Conservation (phyloP, 2,888 invertebrate species). For the Operophtera brumata region DNA sequence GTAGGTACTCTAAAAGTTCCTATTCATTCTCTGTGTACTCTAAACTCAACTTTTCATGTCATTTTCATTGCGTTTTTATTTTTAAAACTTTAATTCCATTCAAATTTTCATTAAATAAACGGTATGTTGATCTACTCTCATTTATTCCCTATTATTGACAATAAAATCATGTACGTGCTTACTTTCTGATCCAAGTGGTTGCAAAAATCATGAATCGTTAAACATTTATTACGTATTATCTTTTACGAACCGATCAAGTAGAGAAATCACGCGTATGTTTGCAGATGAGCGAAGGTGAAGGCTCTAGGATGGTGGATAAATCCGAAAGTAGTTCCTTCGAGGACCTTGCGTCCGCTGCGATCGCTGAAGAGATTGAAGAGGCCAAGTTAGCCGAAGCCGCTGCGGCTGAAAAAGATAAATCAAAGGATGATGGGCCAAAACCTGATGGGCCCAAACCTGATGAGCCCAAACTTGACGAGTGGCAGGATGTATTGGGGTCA, state of each 20-base stretch:
- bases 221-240: conserved; percentile 54
- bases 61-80: conserved; percentile 43
- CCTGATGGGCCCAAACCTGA: conserved; percentile 50
- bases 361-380: conserved; percentile 77
- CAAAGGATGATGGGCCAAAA: conserved; percentile 44
- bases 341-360: conserved; percentile 80
- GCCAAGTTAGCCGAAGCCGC: conserved; percentile 70
- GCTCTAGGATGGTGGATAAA: conserved; percentile 76
- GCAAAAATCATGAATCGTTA: conserved; percentile 30
- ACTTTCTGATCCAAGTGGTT: conserved; percentile 15
- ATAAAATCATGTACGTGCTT: conserved; percentile 17
- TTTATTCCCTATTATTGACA: conserved; percentile 1
- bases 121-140: conserved; percentile 36
- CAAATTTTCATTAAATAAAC: conserved; percentile 31
- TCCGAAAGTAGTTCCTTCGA: conserved; percentile 85
- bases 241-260: conserved; percentile 38
- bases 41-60: conserved; percentile 40
- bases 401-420: conserved; percentile 54
- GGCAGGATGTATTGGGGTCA: conserved; percentile 90
- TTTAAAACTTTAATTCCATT: conserved; percentile 33
- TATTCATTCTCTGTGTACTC: too few relatives aligned
- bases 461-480: conserved; percentile 70
- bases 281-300: conserved; percentile 74
- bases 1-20: too few relatives aligned
- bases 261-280: conserved; percentile 51